Evolutionary conservation across 2,113 vertebrate species (phyloP).

Genomic region (Natator depressus): DNA sequence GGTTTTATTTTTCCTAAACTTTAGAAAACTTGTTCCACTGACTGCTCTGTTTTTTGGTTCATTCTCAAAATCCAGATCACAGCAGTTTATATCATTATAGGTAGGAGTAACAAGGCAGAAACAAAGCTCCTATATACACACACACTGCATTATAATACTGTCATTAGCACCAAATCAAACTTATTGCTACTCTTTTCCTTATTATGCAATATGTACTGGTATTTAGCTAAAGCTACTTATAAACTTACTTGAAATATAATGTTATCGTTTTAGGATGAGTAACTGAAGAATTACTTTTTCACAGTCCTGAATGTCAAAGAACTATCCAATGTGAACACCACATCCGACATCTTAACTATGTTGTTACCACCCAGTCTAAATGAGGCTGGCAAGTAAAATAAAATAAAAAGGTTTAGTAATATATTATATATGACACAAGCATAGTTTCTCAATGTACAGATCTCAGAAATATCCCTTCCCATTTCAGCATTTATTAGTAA

Average conservation of each 20-base stretch:
- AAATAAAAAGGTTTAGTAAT: not conserved
- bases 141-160: not conserved
- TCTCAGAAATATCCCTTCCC: not conserved
- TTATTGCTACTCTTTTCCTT: not conserved
- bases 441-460: not conserved
- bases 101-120: conserved; percentile 30
- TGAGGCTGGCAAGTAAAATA: not conserved
- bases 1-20: conserved; percentile 63
- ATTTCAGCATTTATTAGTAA: not conserved
- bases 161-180: conserved; percentile 36
- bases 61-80: conserved; percentile 49
- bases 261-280: not conserved
- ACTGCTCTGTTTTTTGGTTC: conserved; percentile 7
- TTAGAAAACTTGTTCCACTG: conserved; percentile 60
- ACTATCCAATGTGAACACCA: conserved; percentile 7
- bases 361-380: conserved; percentile 25
- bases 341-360: conserved; percentile 13
- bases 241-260: conserved; percentile 12
- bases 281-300: conserved; percentile 41
- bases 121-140: conserved; percentile 33
- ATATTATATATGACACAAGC: not conserved
- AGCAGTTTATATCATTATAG: conserved; percentile 28
- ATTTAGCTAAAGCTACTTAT: not conserved
- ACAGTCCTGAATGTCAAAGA: conserved; percentile 7
- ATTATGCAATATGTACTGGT: not conserved